These are phyloP conservation scores for Drosophila mayaguana DNA, from an alignment of 2,888 invertebrate genomes.

Conservation along the genomic window DNA sequence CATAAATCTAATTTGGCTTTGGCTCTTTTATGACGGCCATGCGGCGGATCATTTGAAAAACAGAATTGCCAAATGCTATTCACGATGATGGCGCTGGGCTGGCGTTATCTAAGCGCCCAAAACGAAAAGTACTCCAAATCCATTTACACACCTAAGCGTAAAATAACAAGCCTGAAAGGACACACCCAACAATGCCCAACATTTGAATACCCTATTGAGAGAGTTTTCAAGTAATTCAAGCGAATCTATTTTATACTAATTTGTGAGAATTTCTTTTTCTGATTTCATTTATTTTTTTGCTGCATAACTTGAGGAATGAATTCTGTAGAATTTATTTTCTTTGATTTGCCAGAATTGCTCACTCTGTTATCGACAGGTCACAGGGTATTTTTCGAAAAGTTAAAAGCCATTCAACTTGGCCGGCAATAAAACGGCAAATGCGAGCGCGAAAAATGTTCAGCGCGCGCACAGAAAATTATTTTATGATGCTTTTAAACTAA, in stretches of 20 bases:
- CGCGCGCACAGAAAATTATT: slow-evolving; percentile 71
- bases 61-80: slow-evolving; percentile 47
- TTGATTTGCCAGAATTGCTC: neutral
- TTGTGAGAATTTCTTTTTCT: no score
- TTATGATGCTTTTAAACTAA: slow-evolving; percentile 81
- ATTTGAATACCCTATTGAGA: slow-evolving; percentile 18
- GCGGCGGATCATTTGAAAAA: slow-evolving; percentile 56
- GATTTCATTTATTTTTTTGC: neutral
- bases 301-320: neutral
- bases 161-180: neutral
- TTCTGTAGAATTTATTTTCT: neutral
- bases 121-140: slow-evolving; percentile 62
- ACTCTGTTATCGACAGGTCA: neutral
- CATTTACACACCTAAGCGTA: slow-evolving; percentile 72
- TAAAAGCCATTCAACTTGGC: slow-evolving; percentile 68
- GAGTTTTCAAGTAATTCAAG: neutral
- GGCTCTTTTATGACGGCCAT: slow-evolving; percentile 57
- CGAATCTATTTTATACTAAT: neutral
- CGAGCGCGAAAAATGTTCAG: slow-evolving; percentile 60
- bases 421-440: slow-evolving; percentile 69
- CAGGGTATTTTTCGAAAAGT: slow-evolving; percentile 52
- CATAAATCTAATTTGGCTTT: slow-evolving; percentile 76
- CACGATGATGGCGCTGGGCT: slow-evolving; percentile 56
- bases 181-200: neutral
- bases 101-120: slow-evolving; percentile 51